A percentile compares a stretch with the other conserved stretches of the same genome.
These are phyloP conservation scores for Eurystomus gularis DNA, from an alignment of 2,113 vertebrate species.

Conservation along the genomic window DNA sequence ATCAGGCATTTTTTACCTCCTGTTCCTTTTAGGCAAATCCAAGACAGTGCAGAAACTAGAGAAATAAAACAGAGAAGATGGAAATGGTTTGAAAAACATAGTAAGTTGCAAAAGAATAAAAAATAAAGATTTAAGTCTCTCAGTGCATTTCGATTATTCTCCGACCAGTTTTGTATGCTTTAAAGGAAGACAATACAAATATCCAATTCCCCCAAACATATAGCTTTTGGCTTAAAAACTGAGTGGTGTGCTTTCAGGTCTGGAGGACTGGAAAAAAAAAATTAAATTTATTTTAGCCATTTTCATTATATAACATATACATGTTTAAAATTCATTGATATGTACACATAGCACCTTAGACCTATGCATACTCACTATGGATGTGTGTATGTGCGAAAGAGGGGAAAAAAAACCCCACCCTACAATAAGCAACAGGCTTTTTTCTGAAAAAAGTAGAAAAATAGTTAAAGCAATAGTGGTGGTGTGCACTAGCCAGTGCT, in stretches of 20 bases:
- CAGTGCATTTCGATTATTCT: not conserved
- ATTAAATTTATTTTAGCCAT: not conserved
- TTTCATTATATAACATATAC: not conserved
- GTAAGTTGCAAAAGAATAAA: not conserved
- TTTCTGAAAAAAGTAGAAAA: not conserved
- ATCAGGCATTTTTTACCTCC: not conserved
- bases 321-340: not conserved
- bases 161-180: not conserved
- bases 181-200: not conserved
- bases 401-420: not conserved
- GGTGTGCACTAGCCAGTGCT: not conserved
- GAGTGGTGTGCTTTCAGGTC: not conserved
- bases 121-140: not conserved
- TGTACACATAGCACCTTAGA: not conserved
- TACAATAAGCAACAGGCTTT: not conserved
- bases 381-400: rapidly evolving
- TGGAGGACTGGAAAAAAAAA: not conserved
- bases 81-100: not conserved
- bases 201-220: not conserved
- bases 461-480: not conserved
- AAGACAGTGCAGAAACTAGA: not conserved
- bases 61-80: not conserved
- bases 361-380: rapidly evolving
- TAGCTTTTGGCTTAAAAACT: not conserved
- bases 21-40: not conserved